Base-by-base conservation (phyloP, 1,140 invertebrate genomes). In the Wasmannia auropunctata region DNA sequence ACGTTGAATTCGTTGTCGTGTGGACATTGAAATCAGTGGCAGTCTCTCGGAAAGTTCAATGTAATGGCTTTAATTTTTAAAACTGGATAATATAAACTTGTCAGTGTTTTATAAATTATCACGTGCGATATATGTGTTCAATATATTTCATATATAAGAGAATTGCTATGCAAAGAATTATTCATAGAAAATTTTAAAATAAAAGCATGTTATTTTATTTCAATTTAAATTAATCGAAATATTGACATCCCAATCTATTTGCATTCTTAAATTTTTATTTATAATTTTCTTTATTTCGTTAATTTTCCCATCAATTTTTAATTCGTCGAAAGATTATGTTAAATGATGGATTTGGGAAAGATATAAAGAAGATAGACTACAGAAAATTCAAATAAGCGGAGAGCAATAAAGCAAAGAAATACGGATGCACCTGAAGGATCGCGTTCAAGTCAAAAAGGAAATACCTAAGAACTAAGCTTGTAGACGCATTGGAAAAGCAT, bases 401-500 rank as follows among this genome's bases (percentile, higher is more conserved):
- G 60, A 56, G 25, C 31, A 80, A 65, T 63, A 77, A 67, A 80
- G 43, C 63, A 2, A 51, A 58, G 54, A 77, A 19, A 62, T 25
- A 79, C 62, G 60, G 11, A 43, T 49, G 60, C 75, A 67, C 62
- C 34, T 67, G 74, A 80, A 63, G 51, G n/a, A 65, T 86, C 62
- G 14, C 34, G 58, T 56, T 46, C 69, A 40, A 56, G 51, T 69
- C 67, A 63, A 58, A 28, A 19, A 85, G 51, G 51, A 72, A 58
- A 74, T 72, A 58, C n/a, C 51, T 58, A 49, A 49, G 80, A 62
- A 63, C 58, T 54, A 56, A 72, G 65, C 81, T 89, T 75, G 76
- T 46, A 87, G 83, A 88, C 76, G 86, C 63, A 62, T 62, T 69
- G 85, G 56, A 49, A 75, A 87, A 86, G 90, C 90, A 88, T 89